Conservation (phyloP, 2,797 vertebrate genomes). For the Neostethus bicornis region DNA sequence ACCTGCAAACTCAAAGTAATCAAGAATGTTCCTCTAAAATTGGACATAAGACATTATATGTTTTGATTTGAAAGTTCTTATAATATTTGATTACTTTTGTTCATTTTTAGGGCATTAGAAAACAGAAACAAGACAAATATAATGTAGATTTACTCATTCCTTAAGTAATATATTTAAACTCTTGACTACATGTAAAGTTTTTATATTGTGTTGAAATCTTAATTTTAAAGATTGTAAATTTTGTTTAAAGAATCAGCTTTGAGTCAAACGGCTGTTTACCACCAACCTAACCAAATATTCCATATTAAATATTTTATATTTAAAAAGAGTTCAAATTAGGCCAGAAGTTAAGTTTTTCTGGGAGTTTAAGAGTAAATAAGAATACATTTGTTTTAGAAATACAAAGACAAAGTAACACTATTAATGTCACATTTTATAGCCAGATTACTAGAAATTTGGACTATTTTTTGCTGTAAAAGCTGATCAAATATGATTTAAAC, state of each 20-base stretch:
- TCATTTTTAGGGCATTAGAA: constrained; percentile 10
- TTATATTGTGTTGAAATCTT: background rate
- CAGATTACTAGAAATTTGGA: background rate
- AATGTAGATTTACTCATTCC: background rate
- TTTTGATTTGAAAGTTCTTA: background rate
- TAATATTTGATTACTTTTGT: constrained; percentile 4
- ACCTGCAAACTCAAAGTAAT: constrained; percentile 1
- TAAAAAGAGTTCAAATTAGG: too few species aligned
- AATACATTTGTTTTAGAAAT: too few species aligned
- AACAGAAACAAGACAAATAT: background rate
- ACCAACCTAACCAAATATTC: too few species aligned
- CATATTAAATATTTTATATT: too few species aligned
- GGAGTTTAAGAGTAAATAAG: background rate
- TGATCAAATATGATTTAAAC: background rate
- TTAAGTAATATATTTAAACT: background rate
- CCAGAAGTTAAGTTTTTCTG: too few species aligned
- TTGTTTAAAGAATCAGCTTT: background rate
- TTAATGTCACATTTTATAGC: constrained; percentile 4
- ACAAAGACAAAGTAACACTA: background rate
- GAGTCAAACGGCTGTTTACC: background rate
- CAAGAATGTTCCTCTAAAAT: background rate
- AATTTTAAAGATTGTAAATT: background rate
- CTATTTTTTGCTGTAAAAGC: background rate
- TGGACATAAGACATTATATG: background rate
- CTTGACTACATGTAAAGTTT: background rate